Percentiles rank a stretch among this genome's conserved stretches.
These are phyloP conservation scores for Tapirus indicus DNA, from an alignment of 2,797 vertebrate genomes.

Conservation along the genomic window DNA sequence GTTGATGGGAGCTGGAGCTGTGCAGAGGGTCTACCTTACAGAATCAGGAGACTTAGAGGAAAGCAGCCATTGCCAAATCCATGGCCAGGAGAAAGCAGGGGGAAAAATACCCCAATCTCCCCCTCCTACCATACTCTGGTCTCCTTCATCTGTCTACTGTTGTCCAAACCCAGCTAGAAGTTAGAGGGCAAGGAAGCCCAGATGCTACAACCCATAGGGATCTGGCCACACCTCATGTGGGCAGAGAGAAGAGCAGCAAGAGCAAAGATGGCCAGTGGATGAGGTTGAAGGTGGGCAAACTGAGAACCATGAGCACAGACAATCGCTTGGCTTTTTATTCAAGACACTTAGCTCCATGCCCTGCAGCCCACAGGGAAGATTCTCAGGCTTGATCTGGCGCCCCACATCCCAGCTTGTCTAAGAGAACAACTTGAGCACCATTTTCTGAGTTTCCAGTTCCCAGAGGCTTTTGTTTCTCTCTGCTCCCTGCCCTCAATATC, in stretches of 20 bases:
- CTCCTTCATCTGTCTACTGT: background rate
- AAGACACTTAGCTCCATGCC: background rate
- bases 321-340: background rate
- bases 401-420: background rate
- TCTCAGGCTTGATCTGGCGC: background rate
- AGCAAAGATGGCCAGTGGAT: background rate
- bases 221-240: background rate
- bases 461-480: background rate
- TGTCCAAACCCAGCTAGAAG: background rate
- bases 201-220: background rate
- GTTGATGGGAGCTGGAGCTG: background rate
- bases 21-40: background rate
- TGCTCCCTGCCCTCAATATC: background rate
- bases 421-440: background rate
- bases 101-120: background rate
- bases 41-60: background rate
- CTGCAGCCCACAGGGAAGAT: background rate
- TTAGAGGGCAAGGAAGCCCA: background rate
- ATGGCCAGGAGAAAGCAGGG: background rate
- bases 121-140: background rate
- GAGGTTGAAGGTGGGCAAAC: background rate
- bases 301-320: background rate
- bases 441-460: background rate
- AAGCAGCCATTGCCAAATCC: background rate
- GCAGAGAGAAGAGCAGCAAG: too few relatives aligned